phyloP scores from a whole-genome alignment of 2,888 invertebrate genomes.

The Chaetoderma sp. region DNA sequence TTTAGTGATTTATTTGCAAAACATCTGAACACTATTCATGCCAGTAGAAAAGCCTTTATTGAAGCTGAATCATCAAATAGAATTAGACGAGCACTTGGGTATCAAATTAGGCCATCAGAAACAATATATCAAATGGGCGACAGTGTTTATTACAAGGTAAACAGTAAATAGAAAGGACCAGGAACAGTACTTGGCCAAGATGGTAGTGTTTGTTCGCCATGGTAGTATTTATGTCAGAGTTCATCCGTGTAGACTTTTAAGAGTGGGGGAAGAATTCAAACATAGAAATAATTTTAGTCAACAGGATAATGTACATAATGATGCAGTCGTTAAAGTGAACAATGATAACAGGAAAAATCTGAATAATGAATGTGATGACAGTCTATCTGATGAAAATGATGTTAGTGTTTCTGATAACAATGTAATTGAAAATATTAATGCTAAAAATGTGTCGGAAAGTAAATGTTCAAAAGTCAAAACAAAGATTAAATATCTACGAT shows the following conservation, averaged over 20 bases:
- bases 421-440: too few relatives aligned
- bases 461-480: slow-evolving; percentile 10
- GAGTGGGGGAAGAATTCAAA: slow-evolving; percentile 9
- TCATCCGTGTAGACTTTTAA: slow-evolving; percentile 19
- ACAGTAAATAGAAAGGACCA: slow-evolving; percentile 27
- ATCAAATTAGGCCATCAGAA: slow-evolving; percentile 22
- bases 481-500: neutral
- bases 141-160: slow-evolving; percentile 23
- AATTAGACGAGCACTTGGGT: slow-evolving; percentile 21
- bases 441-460: too few relatives aligned
- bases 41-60: slow-evolving; percentile 22
- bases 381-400: too few relatives aligned
- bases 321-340: too few relatives aligned
- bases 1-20: slow-evolving; percentile 24
- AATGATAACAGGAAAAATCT: too few relatives aligned
- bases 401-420: too few relatives aligned
- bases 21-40: slow-evolving; percentile 31
- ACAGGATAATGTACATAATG: too few relatives aligned
- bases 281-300: neutral
- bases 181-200: slow-evolving; percentile 38
- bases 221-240: slow-evolving; percentile 28
- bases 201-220: slow-evolving; percentile 32
- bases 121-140: slow-evolving; percentile 22
- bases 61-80: slow-evolving; percentile 22
- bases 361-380: too few relatives aligned